phyloP scores from a whole-genome alignment of 2,797 vertebrate species.

The Myotis findleyi region DNA sequence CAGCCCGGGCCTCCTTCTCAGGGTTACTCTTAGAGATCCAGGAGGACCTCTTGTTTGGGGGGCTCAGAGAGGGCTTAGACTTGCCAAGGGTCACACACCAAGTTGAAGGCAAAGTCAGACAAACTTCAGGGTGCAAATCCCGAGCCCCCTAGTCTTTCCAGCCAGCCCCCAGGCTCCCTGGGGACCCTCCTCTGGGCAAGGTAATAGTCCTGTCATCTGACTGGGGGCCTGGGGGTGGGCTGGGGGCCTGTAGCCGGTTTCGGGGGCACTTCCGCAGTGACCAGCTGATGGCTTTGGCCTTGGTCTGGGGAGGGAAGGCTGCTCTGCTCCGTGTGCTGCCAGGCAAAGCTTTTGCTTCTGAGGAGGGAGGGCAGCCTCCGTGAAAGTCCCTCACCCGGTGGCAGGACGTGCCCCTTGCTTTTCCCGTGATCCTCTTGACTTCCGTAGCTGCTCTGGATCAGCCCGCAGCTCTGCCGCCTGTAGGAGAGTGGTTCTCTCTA shows the following conservation, averaged over 20 bases:
- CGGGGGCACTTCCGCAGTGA: background rate
- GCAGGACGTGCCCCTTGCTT: background rate
- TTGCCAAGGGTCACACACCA: background rate
- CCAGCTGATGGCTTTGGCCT: background rate
- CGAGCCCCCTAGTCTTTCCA: background rate
- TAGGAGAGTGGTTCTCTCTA: too few relatives aligned
- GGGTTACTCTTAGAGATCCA: background rate
- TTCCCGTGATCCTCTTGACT: background rate
- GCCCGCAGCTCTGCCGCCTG: background rate
- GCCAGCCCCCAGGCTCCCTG: background rate
- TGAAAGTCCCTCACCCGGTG: accelerated
- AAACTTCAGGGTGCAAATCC: background rate
- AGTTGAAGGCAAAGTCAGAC: background rate
- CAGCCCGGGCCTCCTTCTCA: background rate
- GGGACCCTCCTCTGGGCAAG: background rate
- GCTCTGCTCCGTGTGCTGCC: background rate
- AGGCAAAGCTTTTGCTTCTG: too few relatives aligned
- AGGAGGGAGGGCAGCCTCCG: background rate
- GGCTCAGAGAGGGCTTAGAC: background rate
- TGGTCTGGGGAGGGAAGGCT: background rate
- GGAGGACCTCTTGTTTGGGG: background rate
- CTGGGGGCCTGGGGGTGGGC: background rate
- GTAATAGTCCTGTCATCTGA: accelerated
- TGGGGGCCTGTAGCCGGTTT: background rate
- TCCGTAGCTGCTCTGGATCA: accelerated